Percentiles rank a stretch among this genome's conserved stretches.
These are phyloP conservation scores for Ctenosaura bakeri DNA, from an alignment of 2,797 vertebrate species.

Conservation along the genomic window DNA sequence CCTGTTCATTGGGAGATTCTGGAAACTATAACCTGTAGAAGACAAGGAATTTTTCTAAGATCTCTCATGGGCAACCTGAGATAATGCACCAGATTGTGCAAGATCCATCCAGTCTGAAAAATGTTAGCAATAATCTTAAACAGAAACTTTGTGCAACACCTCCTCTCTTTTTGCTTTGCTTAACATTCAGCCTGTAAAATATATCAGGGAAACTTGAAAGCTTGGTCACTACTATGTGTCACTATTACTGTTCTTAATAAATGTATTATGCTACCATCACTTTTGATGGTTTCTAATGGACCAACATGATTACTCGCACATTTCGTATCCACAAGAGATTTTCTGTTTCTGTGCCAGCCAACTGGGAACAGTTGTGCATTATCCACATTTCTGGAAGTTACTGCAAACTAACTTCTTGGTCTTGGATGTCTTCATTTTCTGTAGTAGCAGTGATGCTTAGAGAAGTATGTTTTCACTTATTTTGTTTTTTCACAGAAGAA, in stretches of 20 bases:
- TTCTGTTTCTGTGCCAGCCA: too few relatives aligned
- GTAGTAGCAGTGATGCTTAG: not conserved
- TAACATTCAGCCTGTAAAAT: not conserved
- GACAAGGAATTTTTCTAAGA: too few relatives aligned
- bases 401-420: too few relatives aligned
- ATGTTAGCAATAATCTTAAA: not conserved
- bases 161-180: not conserved
- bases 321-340: too few relatives aligned
- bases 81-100: not conserved
- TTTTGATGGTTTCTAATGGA: not conserved
- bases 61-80: not conserved
- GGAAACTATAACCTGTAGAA: too few relatives aligned
- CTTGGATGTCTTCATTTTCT: not conserved
- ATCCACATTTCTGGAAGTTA: too few relatives aligned
- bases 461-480: too few relatives aligned
- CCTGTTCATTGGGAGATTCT: too few relatives aligned
- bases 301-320: not conserved
- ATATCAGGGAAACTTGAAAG: too few relatives aligned
- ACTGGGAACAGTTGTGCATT: too few relatives aligned
- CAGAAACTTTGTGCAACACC: not conserved
- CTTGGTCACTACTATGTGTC: not conserved
- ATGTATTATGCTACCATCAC: not conserved
- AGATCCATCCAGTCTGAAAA: not conserved
- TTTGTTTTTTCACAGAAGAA: too few relatives aligned
- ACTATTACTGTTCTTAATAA: not conserved